Conservation (phyloP, 2,888 invertebrate genomes). For the Physocephala rufipes region DNA sequence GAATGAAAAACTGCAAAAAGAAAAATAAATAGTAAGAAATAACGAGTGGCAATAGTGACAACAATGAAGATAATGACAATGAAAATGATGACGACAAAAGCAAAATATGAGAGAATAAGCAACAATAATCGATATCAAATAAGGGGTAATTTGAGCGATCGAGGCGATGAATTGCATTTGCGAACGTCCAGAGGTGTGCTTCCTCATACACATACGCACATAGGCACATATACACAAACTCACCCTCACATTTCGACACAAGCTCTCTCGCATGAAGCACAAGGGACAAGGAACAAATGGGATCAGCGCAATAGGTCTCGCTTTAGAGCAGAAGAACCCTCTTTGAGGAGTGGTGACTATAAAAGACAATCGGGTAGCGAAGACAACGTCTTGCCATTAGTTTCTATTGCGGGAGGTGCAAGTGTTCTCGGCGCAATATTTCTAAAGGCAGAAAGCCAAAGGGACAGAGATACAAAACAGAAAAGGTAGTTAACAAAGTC, state of each 20-base stretch:
- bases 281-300: too few relatives aligned
- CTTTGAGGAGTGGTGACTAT: too few relatives aligned
- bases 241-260: too few relatives aligned
- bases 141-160: too few relatives aligned
- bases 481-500: neutral
- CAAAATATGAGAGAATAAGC: constrained; percentile 1
- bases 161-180: too few relatives aligned
- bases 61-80: neutral
- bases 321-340: too few relatives aligned
- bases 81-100: neutral
- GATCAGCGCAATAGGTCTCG: too few relatives aligned
- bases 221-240: neutral
- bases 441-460: neutral
- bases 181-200: neutral
- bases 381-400: neutral
- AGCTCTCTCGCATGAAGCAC: too few relatives aligned
- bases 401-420: neutral
- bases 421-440: neutral
- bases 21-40: too few relatives aligned
- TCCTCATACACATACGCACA: neutral
- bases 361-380: neutral
- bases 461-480: neutral
- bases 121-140: neutral
- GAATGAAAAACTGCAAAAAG: too few relatives aligned
- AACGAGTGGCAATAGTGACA: too few relatives aligned